A percentile compares a stretch with the other conserved stretches of the same genome.
Evolutionary conservation across 2,888 invertebrate genomes (phyloP).

Genomic region (Artemia sp.): DNA sequence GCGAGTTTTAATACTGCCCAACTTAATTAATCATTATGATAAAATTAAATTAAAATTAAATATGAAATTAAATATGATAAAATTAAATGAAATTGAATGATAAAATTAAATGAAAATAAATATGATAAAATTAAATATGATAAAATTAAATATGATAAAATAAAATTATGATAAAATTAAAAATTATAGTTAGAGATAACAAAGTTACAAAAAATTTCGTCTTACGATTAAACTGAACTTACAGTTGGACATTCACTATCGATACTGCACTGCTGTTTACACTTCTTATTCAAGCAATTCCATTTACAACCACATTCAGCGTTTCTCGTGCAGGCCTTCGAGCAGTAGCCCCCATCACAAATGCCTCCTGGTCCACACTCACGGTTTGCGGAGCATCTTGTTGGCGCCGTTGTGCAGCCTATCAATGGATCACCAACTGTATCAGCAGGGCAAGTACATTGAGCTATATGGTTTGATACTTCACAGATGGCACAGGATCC

Average conservation of each 20-base stretch:
- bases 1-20: no score
- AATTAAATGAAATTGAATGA: no score
- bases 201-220: no score
- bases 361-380: constrained; percentile 34
- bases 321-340: constrained; percentile 45
- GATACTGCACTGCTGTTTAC: constrained; percentile 50
- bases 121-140: no score
- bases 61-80: no score
- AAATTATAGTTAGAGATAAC: no score
- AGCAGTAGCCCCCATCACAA: constrained; percentile 53
- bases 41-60: no score
- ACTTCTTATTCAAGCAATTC: constrained; percentile 51
- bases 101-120: no score
- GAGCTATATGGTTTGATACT: constrained; percentile 63
- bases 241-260: constrained; percentile 44
- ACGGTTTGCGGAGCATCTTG: constrained; percentile 38
- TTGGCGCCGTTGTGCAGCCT: constrained; percentile 52
- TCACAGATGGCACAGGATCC: constrained; percentile 67
- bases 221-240: constrained; percentile 13
- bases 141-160: no score
- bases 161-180: no score
- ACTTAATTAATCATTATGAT: no score
- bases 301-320: constrained; percentile 66
- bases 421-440: constrained; percentile 64
- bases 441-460: constrained; percentile 65